Base-by-base conservation (phyloP, 2,797 vertebrate species). In the Bradypodion pumilum region DNA sequence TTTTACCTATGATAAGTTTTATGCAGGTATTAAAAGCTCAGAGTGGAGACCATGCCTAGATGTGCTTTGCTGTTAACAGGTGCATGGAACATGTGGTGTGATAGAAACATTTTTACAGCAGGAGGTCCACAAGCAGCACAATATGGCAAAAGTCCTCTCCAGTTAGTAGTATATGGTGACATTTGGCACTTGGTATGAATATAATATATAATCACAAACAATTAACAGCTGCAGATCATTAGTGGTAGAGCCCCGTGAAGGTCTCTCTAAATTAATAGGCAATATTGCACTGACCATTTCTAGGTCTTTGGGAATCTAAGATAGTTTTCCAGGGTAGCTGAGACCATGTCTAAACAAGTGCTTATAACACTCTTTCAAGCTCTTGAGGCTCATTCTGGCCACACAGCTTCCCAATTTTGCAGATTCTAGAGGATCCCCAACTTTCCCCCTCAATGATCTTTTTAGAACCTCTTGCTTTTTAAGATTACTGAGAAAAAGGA, bases 1-100 rank as follows among this genome's bases (percentile, higher is more conserved):
- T 86, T 86, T 78, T 44, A 10, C 81, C 83, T 81, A 13, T 78
- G 83, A 23, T 73, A 68, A 88, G 84, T 60, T 80, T 76, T 78
- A 80, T 80, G 72, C 56, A 49, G 49, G 29, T 69, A 32, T n/a
- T 63, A 29, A 32, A 75, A 42, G 21, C 37, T 68, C 72, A 76
- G 52, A 27, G 9, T 27, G 15, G 40, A 42, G 69, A 70, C 56
- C 46, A 27, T 7, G 37, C 46, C 56, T 84, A 46, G 0, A 0
- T 72, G 15, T 75, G 35, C 42, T 60, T 81, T 80, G 60, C 13
- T 85, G 69, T 65, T 88, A 74, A 59, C 72, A 42, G 68, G 9
- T 70, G 35, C n/a, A 63, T 66, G 16, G 40, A 46, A 42, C 69
- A 27, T 9, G 2, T 40, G 40, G 23, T 29, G 40, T 16, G 56